Base-by-base conservation (phyloP, 2,888 invertebrate genomes). In the Ischnus inquisitorius region DNA sequence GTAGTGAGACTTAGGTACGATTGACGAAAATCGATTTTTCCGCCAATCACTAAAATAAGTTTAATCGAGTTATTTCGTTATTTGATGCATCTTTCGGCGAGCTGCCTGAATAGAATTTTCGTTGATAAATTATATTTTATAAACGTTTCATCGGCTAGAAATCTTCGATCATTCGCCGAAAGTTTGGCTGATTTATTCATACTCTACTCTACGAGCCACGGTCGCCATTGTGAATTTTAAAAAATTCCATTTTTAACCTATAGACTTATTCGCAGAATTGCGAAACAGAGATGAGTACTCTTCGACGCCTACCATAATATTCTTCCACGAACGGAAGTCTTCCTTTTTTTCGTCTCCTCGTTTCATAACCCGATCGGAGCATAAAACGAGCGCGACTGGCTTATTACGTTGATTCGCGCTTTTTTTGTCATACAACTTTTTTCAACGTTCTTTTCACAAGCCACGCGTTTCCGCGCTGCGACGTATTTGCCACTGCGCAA, bases 351-450 rank as follows among this genome's bases (percentile, higher is more conserved):
- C 41, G 65, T 60, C 41, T 41, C 34, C 34, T 19, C 25, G 68
- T 82, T 82, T 75, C 69, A 69, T 75, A 79, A 79, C 54, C 46
- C 65, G 83, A 71, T 65, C 65, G 51, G 68, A 48, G 68, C 10
- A 51, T 60, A 71, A 39, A 79, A 76, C 46, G 28, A 12, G 57
- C 39, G 65, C 57, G 69, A 65, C 28, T n/a, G 51, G 79, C 72
- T 54, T 69, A 60, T 83, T 76, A 60, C 65, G 79, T 64, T 64
- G 57, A 83, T 83, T 76, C 71, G 19, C 10, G n/a, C 48, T 74
- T 67, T 74, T 82, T 60, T 71, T 77, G 57, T 28, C n/a, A 60
- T 25, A 19, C 19, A 34, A 12, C 12, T 19, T 74, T 69, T 65
- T 60, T 41, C 41, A 25, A 43, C 60, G 12, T 12, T 54, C 22